phyloP scores from a whole-genome alignment of 1,140 invertebrate species.

The Camponotus vicinus region DNA sequence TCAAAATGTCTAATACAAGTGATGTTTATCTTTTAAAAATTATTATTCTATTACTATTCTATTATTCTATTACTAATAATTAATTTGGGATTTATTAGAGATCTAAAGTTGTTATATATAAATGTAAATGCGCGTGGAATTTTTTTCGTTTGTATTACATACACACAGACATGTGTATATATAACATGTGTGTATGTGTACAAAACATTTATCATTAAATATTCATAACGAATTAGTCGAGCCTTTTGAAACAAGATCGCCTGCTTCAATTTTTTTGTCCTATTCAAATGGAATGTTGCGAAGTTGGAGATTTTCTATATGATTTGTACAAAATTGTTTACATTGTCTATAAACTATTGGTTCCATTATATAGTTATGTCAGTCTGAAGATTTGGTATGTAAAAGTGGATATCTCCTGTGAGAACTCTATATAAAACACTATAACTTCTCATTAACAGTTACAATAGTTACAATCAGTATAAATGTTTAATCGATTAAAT shows the following conservation, averaged over 20 bases:
- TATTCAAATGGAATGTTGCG: slow-evolving; percentile 41
- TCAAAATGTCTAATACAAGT: slow-evolving; percentile 6
- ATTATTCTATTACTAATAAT: slow-evolving; percentile 56
- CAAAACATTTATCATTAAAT: background rate
- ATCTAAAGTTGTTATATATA: background rate
- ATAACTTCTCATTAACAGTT: background rate
- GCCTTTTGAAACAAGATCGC: background rate
- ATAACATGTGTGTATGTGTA: background rate
- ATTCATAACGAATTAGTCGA: background rate
- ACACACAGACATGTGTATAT: background rate
- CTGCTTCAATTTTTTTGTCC: background rate
- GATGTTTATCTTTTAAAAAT: background rate
- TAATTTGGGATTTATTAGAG: slow-evolving; percentile 46
- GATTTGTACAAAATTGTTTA: slow-evolving; percentile 44
- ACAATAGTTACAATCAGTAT: background rate
- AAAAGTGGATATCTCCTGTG: background rate
- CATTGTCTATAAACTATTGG: slow-evolving; percentile 41
- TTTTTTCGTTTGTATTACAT: background rate
- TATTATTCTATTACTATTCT: slow-evolving; percentile 30
- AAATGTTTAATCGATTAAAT: background rate
- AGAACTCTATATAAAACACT: slow-evolving; percentile 5
- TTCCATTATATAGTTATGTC: slow-evolving; percentile 34
- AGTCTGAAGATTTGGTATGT: slow-evolving; percentile 45
- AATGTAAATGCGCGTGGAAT: slow-evolving; percentile 19
- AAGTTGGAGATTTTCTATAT: slow-evolving; percentile 11